Evolutionary conservation across 2,888 invertebrate genomes (phyloP), one percentile per base, ranked within the genome.

Genomic region (Synanthedon myopaeformis): DNA sequence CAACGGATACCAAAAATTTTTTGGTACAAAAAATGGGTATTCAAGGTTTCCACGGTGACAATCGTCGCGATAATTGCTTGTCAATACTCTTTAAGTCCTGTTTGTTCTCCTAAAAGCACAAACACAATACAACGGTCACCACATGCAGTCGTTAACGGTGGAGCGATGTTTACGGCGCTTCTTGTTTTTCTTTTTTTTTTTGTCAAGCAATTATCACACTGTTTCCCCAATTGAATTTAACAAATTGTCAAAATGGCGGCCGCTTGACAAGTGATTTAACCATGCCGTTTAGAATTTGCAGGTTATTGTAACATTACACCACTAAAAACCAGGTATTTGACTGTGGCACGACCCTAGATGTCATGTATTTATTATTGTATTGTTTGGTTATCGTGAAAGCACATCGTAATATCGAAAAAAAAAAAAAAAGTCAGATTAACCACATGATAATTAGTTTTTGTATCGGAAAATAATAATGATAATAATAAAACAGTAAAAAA

Each of bases 271-370:
- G 23, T 17, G 23, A 49, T 49, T 51, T 51, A 53, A 53, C 53
- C 14, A 42, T 53, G 23, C 50, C n/a, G 59, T 64, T 65, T 57
- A 66, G 65, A 60, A 59, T 56, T 67, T 65, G 56, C 70, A 72
- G 70, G 69, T 66, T 54, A 62, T 59, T 57, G 55, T 64, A 59
- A 53, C 59, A 58, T 62, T 62, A 63, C 66, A 61, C 56, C 69
- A 66, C 65, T 66, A 66, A 63, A 51, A 64, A 63, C 61, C 66
- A 73, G 72, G 72, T 73, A 73, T 70, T 71, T 70, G 61, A 70
- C 61, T 67, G 65, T 69, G 63, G 70, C 69, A 69, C 64, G 66
- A 58, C 54, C 53, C 61, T 59, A 57, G 50, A 55, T 52, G 56
- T 58, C 55, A 19, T 49, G 17, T 49, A 19, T 49, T 13, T 11